Evolutionary conservation across 2,888 invertebrate genomes (phyloP).

Genomic region (Achlya flavicornis): DNA sequence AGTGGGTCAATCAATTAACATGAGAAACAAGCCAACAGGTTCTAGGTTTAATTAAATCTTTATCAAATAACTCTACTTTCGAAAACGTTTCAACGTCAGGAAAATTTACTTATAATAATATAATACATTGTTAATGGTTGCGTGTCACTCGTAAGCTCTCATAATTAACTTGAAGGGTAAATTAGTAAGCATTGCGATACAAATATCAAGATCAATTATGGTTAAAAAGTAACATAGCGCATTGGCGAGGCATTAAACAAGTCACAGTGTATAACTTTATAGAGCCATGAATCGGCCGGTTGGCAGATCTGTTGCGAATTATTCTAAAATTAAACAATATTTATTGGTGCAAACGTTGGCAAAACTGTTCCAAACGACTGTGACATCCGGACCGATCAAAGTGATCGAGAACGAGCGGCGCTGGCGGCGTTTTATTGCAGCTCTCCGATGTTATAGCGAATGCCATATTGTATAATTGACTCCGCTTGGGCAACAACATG

Average conservation of each 20-base stretch:
- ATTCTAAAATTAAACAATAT: slow-evolving; percentile 73
- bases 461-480: slow-evolving; percentile 52
- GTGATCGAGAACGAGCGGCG: slow-evolving; percentile 66
- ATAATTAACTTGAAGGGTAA: slow-evolving; percentile 9
- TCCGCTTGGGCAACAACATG: slow-evolving; percentile 37
- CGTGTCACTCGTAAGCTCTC: neutral
- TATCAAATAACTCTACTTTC: neutral
- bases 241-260: slow-evolving; percentile 58
- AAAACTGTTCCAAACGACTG: slow-evolving; percentile 63
- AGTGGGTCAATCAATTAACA: neutral
- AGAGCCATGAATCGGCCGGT: slow-evolving; percentile 55
- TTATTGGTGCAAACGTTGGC: slow-evolving; percentile 60
- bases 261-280: slow-evolving; percentile 53
- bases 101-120: neutral
- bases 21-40: neutral
- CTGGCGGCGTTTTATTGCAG: slow-evolving; percentile 58
- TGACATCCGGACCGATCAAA: slow-evolving; percentile 79
- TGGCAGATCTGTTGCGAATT: slow-evolving; percentile 62
- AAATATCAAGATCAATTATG: slow-evolving; percentile 5
- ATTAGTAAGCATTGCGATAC: slow-evolving; percentile 3
- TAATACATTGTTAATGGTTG: neutral
- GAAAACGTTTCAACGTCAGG: neutral
- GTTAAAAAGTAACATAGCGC: slow-evolving; percentile 45
- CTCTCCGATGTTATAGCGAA: slow-evolving; percentile 26
- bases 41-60: neutral